Evolutionary conservation across 2,113 vertebrate species (phyloP), one percentile per base, ranked within the genome.

Genomic region (Chinchilla lanigera): DNA sequence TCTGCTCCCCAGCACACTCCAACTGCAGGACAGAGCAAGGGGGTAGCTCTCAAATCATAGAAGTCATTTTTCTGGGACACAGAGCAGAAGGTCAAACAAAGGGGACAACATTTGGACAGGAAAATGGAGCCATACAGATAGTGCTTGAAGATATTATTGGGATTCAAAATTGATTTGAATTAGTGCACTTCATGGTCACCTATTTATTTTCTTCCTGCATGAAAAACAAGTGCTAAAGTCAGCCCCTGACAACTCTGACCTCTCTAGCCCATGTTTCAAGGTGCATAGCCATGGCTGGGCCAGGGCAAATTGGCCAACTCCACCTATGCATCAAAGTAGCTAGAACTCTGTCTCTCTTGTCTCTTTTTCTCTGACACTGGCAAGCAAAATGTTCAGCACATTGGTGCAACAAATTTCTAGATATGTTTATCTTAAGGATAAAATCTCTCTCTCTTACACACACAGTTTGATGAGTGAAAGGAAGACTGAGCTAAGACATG

Each of bases 41-140:
- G 3, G 1, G 0, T 4, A 7, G 52, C 60, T 19, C 12, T 30
- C 47, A 19, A 11, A 61, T 12, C 47, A 38, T 11, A 30, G 0
- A 56, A 5, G 11, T 65, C 35, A 54, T 24, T 35, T 77, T 73
- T 86, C 84, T 54, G 30, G 12, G 28, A 33, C 16, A 54, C 7
- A 50, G 9, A 54, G 33, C 4, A 69, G 35, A 78, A 4, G 10
- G 1, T 9, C 65, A 30, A 88, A 41, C 5, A 11, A 11, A 33
- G 28, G 22, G 13, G 11, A 41, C 13, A 54, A 50, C 7, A 16
- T 78, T 71, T 41, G 26, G 14, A 95, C 0, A 1, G 11, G 9
- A 67, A 97, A 38, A 22, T 65, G 38, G 20, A 65, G 90, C 35
- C 24, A 80, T 1, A n/a, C 7, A 71, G 73, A 52, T 0, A 56